Base-by-base conservation (phyloP, 2,113 vertebrate genomes). In the Dicentrarchus labrax region DNA sequence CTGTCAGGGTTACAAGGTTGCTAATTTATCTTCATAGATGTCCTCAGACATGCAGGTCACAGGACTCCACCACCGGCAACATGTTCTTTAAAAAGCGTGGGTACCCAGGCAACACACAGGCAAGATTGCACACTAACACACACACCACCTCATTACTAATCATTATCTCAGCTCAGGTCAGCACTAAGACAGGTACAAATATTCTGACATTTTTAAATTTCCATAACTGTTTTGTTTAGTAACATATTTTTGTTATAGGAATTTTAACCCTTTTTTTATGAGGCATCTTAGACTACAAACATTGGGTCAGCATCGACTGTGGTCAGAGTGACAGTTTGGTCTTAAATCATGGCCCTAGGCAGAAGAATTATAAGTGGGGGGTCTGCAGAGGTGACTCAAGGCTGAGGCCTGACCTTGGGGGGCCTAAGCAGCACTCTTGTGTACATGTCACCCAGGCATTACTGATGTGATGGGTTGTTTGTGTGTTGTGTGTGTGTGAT, bases 351-450 rank as follows among this genome's bases (percentile, higher is more conserved):
- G 50, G 64, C 85, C 81, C 30, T 48, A 62, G 74, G 80, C 79
- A 70, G 88, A 70, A 68, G 53, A 86, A 82, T 80, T 76, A 70
- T 61, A 84, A 36, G 86, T 75, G 57, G 76, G 72, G 73, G 43
- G 61, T 76, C 61, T 82, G 70, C 54, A 50, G 72, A 78, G 66
- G 88, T 81, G 77, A 84, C 76, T 87, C 67, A 83, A 88, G 85
- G 88, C 89, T 80, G 72, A 66, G 45, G 30, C 39, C 76, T 89
- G 86, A 88, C 93, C 90, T 91, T 86, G 90, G 69, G 71, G 64
- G 30, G 30, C 1, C 75, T 72, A 69, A 89, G 83, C 69, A 77
- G 75, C 36, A n/a, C 69, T 84, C 82, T 8, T 83, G 80, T 88
- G 83, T 78, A 66, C 30, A 6, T 79, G 89, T 91, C 88, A 88